phyloP scores from a whole-genome alignment of 1,140 invertebrate species.

The Diorhabda elongata region DNA sequence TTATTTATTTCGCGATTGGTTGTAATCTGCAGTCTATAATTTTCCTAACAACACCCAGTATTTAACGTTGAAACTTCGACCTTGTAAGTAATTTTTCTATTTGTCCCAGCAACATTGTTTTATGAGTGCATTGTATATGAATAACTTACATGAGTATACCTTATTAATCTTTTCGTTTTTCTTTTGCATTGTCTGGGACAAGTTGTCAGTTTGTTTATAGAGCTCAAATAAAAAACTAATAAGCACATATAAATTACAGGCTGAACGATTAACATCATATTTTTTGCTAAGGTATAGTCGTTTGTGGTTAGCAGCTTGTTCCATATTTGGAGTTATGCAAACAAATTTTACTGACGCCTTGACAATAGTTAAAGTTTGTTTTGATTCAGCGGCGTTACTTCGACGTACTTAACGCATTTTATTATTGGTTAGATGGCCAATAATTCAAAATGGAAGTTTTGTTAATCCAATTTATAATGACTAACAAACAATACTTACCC shows the following conservation, averaged over 20 bases:
- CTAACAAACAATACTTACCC: too few species aligned
- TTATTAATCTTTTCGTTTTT: background rate
- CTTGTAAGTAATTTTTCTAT: background rate
- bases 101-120: background rate
- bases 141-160: background rate
- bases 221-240: background rate
- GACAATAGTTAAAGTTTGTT: background rate
- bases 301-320: background rate
- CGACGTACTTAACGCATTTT: too few species aligned
- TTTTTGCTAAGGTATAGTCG: background rate
- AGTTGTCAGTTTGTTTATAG: background rate
- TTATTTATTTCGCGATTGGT: too few species aligned
- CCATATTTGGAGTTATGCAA: background rate
- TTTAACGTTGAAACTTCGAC: background rate
- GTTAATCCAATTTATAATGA: too few species aligned
- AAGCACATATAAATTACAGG: background rate
- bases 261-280: background rate
- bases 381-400: background rate
- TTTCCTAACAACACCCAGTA: background rate
- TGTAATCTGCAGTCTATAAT: too few species aligned
- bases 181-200: background rate
- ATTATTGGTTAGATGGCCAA: too few species aligned
- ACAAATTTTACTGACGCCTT: background rate
- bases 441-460: too few species aligned
- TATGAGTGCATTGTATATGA: background rate